These are phyloP conservation scores for Axea sp. DNA, from an alignment of 2,888 invertebrate genomes.

Conservation along the genomic window DNA sequence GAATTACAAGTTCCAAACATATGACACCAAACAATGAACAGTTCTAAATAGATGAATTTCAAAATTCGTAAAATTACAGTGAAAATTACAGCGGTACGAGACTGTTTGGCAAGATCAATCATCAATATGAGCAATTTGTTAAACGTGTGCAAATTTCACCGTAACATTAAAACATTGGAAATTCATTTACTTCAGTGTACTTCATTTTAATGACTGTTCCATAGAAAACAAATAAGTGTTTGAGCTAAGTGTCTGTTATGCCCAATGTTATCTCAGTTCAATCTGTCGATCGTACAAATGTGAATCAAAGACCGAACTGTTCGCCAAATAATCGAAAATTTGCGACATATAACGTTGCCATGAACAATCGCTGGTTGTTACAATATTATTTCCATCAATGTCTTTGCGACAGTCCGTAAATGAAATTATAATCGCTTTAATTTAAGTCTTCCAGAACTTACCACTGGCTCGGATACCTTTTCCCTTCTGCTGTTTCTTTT, in stretches of 20 bases:
- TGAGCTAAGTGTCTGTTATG: neutral
- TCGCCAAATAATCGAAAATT: slow-evolving; percentile 6
- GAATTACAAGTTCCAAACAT: too few relatives aligned
- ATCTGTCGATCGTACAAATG: slow-evolving; percentile 1
- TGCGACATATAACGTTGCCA: slow-evolving; percentile 29
- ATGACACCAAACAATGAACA: neutral
- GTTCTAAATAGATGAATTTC: neutral
- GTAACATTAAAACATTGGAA: neutral
- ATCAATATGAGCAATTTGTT: neutral
- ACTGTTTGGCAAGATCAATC: neutral
- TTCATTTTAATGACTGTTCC: neutral
- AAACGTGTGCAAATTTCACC: neutral
- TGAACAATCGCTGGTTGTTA: slow-evolving; percentile 42
- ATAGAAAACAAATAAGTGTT: neutral
- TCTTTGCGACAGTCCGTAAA: slow-evolving; percentile 38
- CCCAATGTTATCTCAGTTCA: neutral
- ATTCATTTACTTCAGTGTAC: slow-evolving; percentile 1
- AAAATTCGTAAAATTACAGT: neutral
- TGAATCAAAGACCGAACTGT: neutral
- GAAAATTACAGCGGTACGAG: neutral
- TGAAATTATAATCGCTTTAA: slow-evolving; percentile 46
- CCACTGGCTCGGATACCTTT: slow-evolving; percentile 84
- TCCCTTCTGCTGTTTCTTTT: slow-evolving; percentile 83
- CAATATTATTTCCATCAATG: slow-evolving; percentile 35
- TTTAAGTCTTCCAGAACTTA: slow-evolving; percentile 84